Conservation (phyloP, 2,888 invertebrate genomes). For the Altica lythri region DNA sequence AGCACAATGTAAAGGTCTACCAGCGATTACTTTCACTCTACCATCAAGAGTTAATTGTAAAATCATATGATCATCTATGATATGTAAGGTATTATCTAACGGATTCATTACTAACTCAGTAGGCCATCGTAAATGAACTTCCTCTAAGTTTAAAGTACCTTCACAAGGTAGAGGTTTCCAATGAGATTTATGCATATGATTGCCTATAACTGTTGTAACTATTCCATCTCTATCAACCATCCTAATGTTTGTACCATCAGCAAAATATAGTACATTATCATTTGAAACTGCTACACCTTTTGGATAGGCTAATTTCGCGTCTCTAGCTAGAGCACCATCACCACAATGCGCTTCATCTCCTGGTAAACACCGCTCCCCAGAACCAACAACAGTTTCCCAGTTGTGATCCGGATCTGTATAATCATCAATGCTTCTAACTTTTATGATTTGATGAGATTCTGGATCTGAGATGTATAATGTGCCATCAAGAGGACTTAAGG, state of each 20-base stretch:
- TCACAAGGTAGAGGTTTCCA: slow-evolving; percentile 94
- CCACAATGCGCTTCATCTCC: slow-evolving; percentile 96
- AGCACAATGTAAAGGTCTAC: slow-evolving; percentile 90
- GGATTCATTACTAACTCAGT: slow-evolving; percentile 94
- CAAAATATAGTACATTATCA: slow-evolving; percentile 91
- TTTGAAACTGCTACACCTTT: slow-evolving; percentile 95
- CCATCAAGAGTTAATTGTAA: slow-evolving; percentile 90
- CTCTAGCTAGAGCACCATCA: slow-evolving; percentile 89
- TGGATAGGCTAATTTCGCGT: slow-evolving; percentile 93
- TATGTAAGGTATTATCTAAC: slow-evolving; percentile 90
- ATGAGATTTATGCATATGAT: slow-evolving; percentile 90
- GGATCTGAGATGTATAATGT: slow-evolving; percentile 95
- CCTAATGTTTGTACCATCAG: slow-evolving; percentile 90
- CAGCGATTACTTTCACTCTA: slow-evolving; percentile 89
- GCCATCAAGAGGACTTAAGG: slow-evolving; percentile 91
- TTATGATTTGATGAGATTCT: slow-evolving; percentile 91
- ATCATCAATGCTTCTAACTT: slow-evolving; percentile 81
- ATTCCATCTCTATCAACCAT: slow-evolving; percentile 92
- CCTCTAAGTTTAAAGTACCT: slow-evolving; percentile 88
- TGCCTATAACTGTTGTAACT: slow-evolving; percentile 89
- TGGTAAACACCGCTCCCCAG: slow-evolving; percentile 90
- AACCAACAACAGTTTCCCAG: slow-evolving; percentile 94
- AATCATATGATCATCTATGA: slow-evolving; percentile 96
- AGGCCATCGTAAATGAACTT: slow-evolving; percentile 94
- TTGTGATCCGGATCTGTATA: slow-evolving; percentile 86